Evolutionary conservation across 2,888 invertebrate genomes (phyloP).

Genomic region (Phorcus lineatus): DNA sequence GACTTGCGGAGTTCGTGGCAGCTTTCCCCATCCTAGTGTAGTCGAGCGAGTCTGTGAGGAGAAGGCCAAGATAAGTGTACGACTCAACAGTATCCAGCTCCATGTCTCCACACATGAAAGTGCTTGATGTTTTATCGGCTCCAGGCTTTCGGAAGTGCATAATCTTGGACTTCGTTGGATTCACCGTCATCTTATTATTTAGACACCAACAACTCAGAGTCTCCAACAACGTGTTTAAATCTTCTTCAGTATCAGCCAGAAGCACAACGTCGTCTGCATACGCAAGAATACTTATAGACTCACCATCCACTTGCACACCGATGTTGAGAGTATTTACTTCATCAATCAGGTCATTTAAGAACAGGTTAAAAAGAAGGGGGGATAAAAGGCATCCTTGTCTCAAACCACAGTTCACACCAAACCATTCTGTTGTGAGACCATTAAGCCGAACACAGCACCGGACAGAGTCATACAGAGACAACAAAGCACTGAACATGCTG

Average conservation of each 20-base stretch:
- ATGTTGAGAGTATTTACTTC: not conserved
- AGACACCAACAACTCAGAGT: not conserved
- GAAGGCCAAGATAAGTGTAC: not conserved
- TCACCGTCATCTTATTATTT: not conserved
- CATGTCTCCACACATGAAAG: not conserved
- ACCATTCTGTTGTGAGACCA: too few species aligned
- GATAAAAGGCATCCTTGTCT: too few species aligned
- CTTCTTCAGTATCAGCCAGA: not conserved
- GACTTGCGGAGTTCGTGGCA: not conserved
- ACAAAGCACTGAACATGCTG: not conserved
- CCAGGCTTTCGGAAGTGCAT: not conserved
- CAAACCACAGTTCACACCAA: too few species aligned
- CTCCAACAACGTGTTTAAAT: not conserved
- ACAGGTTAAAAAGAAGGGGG: too few species aligned
- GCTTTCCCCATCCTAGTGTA: slow-evolving; percentile 16
- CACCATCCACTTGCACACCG: not conserved
- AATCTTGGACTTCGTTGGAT: not conserved
- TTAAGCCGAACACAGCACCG: too few species aligned
- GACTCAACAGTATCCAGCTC: not conserved
- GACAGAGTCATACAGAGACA: not conserved
- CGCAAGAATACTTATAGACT: not conserved
- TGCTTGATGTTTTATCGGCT: not conserved
- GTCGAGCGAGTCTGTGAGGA: slow-evolving; percentile 18
- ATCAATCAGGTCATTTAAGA: not conserved
- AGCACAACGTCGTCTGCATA: too few species aligned